These are phyloP conservation scores for Aplidium turbinatum DNA, from an alignment of 23 tunicate species.

Conservation along the genomic window DNA sequence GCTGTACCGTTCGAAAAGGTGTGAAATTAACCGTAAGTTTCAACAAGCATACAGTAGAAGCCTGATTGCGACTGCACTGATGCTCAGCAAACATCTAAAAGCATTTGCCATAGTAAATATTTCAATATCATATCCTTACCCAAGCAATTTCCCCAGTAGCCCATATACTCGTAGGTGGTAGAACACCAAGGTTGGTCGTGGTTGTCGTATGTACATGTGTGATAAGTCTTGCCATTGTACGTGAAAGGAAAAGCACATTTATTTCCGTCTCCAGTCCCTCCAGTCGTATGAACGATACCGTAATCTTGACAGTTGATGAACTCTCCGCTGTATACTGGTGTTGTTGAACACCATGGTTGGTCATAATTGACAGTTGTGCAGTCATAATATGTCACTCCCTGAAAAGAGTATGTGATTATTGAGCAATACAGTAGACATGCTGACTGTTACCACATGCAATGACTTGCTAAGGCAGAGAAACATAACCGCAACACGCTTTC, in stretches of 20 bases:
- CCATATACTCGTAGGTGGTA: slow-evolving; percentile 60
- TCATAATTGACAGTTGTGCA: slow-evolving; percentile 59
- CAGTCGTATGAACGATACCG: slow-evolving; percentile 62
- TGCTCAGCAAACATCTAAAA: too few relatives aligned
- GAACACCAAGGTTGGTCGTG: slow-evolving; percentile 83
- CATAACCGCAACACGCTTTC: not conserved
- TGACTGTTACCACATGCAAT: not conserved
- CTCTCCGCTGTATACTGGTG: slow-evolving; percentile 58
- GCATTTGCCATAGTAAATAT: too few relatives aligned
- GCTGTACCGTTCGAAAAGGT: too few relatives aligned
- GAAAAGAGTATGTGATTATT: not conserved
- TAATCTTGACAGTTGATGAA: slow-evolving; percentile 61
- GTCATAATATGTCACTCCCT: slow-evolving; percentile 78
- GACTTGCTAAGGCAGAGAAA: not conserved
- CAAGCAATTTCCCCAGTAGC: slow-evolving; percentile 89
- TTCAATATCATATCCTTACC: too few relatives aligned
- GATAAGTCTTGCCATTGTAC: slow-evolving; percentile 53
- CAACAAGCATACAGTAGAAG: too few relatives aligned
- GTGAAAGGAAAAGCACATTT: slow-evolving; percentile 80
- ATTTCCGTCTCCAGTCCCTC: slow-evolving; percentile 78
- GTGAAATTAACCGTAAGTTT: too few relatives aligned
- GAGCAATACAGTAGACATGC: not conserved
- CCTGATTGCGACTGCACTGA: too few relatives aligned
- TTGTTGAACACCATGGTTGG: slow-evolving; percentile 75
- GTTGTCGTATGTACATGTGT: slow-evolving; percentile 60